phyloP scores from a whole-genome alignment of 2,888 invertebrate species.

The Alloplasta piceator region DNA sequence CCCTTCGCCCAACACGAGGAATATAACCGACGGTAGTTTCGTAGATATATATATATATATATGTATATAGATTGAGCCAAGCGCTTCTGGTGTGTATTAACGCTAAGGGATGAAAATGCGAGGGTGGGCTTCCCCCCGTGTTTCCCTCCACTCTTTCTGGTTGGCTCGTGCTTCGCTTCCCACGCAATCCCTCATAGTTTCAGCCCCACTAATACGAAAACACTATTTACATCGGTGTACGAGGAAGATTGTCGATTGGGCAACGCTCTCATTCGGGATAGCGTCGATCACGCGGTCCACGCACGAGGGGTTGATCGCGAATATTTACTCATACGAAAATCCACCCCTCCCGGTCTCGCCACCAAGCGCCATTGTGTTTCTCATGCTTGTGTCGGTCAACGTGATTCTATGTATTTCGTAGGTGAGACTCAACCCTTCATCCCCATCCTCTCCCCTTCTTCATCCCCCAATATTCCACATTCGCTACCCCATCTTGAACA shows the following conservation, averaged over 20 bases:
- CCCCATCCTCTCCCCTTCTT: conserved; percentile 54
- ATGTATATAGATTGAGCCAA: background rate
- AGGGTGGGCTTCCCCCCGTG: conserved; percentile 61
- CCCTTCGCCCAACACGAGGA: conserved; percentile 83
- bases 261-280: conserved; percentile 34
- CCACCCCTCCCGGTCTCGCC: conserved; percentile 2
- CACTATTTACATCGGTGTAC: conserved; percentile 31
- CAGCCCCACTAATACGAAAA: conserved; percentile 40
- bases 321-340: conserved; percentile 33
- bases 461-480: conserved; percentile 39
- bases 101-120: conserved; percentile 74
- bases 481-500: conserved; percentile 32
- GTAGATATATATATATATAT: background rate
- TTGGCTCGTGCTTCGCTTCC: conserved; percentile 65
- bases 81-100: conserved; percentile 75
- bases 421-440: conserved; percentile 27
- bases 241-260: conserved; percentile 48
- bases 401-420: too few species aligned
- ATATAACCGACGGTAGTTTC: conserved; percentile 32
- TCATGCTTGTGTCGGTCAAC: conserved; percentile 52
- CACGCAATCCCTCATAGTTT: conserved; percentile 63
- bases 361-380: conserved; percentile 41
- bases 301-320: background rate
- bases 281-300: background rate
- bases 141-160: conserved; percentile 60